phyloP scores from a whole-genome alignment of 1,140 invertebrate species.

The Aleiodes sp. region DNA sequence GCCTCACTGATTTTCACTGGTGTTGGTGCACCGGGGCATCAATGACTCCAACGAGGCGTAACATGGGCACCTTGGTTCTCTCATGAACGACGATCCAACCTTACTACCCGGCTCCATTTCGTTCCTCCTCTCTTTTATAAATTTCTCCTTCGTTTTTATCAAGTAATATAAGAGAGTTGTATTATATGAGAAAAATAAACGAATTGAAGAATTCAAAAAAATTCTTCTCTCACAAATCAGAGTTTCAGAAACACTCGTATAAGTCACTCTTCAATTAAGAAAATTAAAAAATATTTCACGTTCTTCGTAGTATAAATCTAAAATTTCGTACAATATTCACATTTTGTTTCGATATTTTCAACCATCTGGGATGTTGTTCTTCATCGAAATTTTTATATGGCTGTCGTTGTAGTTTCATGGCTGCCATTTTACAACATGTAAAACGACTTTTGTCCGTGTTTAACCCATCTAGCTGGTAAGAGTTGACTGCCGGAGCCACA shows the following conservation, averaged over 20 bases:
- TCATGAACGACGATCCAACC: neutral
- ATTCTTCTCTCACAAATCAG: neutral
- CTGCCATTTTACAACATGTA: slow-evolving; percentile 49
- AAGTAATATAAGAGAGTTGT: neutral
- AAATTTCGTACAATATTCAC: neutral
- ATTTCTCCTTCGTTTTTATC: neutral
- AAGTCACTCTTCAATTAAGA: neutral
- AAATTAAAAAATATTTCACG: neutral
- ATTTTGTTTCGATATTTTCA: neutral
- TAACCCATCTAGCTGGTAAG: slow-evolving; percentile 50
- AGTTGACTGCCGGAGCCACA: neutral
- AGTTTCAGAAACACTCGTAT: neutral
- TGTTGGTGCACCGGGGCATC: slow-evolving; percentile 1
- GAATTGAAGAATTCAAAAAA: neutral
- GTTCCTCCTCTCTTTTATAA: neutral
- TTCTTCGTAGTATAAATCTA: neutral
- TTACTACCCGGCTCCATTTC: neutral
- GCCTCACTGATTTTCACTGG: slow-evolving; percentile 8
- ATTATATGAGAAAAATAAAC: neutral
- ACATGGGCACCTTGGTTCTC: neutral
- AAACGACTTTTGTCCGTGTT: slow-evolving; percentile 40
- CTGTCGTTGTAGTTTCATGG: slow-evolving; percentile 23
- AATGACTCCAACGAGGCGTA: slow-evolving; percentile 20
- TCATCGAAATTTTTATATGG: neutral
- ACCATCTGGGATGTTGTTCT: neutral